Evolutionary conservation across 2,888 invertebrate species (phyloP).

Genomic region (Nasonovia ribisnigri): DNA sequence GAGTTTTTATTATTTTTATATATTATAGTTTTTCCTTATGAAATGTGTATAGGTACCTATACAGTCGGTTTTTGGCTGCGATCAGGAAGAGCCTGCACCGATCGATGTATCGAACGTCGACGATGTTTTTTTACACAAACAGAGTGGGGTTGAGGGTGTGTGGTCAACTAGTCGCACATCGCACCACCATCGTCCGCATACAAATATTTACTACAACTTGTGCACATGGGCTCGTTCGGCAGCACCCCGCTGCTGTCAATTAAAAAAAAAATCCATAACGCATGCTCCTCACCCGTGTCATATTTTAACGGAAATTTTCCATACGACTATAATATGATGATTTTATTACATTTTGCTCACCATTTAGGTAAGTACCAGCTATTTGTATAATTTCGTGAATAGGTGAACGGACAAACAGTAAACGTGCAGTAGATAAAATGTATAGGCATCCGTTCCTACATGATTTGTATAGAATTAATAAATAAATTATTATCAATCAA

Average conservation of each 20-base stretch:
- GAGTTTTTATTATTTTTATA: not conserved
- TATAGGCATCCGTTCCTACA: not conserved
- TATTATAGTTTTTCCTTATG: not conserved
- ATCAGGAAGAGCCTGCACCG: not conserved
- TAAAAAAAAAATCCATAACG: not conserved
- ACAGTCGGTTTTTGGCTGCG: not conserved
- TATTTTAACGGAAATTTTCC: not conserved
- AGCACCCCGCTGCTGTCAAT: not conserved
- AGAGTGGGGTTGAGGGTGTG: not conserved
- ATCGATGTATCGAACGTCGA: not conserved
- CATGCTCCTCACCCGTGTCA: not conserved
- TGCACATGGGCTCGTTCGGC: not conserved
- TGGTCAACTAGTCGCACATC: not conserved
- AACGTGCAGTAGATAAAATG: not conserved
- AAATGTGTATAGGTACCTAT: not conserved
- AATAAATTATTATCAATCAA: too few species aligned
- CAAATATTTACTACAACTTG: not conserved
- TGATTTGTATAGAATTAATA: too few species aligned
- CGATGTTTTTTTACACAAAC: not conserved
- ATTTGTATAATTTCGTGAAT: not conserved
- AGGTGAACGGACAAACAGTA: not conserved
- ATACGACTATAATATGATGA: not conserved
- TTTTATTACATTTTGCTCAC: not conserved
- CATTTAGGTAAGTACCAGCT: not conserved
- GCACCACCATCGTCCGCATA: not conserved